Conservation (phyloP, 2,797 vertebrate genomes). For the Muscicapa comitata region DNA sequence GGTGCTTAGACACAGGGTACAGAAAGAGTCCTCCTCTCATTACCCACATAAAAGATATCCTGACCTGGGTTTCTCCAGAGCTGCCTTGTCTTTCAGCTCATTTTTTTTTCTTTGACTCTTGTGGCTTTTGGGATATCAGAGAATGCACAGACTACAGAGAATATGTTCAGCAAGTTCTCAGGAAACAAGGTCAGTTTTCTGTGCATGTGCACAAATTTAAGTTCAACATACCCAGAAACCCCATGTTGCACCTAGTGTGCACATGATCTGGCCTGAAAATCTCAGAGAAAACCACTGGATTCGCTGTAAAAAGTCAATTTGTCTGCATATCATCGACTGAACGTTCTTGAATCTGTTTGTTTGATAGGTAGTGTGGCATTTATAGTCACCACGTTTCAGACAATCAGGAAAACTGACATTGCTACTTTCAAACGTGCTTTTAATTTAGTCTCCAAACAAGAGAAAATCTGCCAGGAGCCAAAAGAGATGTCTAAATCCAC, state of each 20-base stretch:
- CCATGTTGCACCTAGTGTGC: not conserved
- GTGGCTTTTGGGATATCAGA: not conserved
- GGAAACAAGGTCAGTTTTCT: not conserved
- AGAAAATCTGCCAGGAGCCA: not conserved
- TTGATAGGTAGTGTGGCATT: not conserved
- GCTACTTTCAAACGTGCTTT: not conserved
- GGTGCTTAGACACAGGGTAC: not conserved
- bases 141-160: not conserved
- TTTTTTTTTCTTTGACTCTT: not conserved
- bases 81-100: not conserved
- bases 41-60: not conserved
- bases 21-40: not conserved
- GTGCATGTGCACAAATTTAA: not conserved
- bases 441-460: conserved; percentile 31
- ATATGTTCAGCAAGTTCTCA: not conserved
- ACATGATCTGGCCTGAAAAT: not conserved
- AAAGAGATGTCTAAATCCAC: conserved; percentile 21
- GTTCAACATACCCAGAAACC: not conserved
- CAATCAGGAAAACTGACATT: not conserved
- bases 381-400: not conserved
- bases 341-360: not conserved
- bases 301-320: not conserved
- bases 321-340: not conserved
- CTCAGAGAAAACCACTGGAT: not conserved
- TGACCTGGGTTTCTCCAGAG: not conserved